Evolutionary conservation across 2,113 vertebrate genomes (phyloP), one percentile per base, ranked within the genome.

Genomic region (Ibidorhyncha struthersii): DNA sequence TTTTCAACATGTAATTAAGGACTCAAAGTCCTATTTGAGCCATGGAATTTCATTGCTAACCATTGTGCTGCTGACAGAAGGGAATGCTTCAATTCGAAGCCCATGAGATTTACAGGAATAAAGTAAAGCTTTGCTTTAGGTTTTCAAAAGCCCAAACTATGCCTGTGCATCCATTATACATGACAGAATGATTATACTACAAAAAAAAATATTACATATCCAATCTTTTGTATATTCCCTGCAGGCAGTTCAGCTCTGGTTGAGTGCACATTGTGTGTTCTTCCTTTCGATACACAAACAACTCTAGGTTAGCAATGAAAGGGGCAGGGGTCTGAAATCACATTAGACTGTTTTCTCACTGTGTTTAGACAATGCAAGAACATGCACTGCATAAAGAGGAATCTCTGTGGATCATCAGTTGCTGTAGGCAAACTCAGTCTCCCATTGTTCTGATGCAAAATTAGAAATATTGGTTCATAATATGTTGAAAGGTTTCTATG

Each of bases 91-190:
- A 30, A 49, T 96, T 70, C 78, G 91, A 96, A 97, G 73, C 87
- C 69, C 2, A 4, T 36, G 94, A 97, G 97, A 95, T 96, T 97
- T 94, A 96, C 89, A 92, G 83, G 92, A 97, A 96, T 95, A 94
- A 96, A 92, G 53, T 94, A 71, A 86, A 93, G 95, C 96, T 97
- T 96, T 95, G 86, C 84, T 85, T 79, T 82, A 95, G 91, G 87
- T 85, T 95, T 97, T 94, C 56, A 72, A 94, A 96, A 96, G 94
- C 67, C 58, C 36, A 40, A 72, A 82, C 69, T 84, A 59, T 91
- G 82, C 86, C 71, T 87, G 71, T 66, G 69, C 93, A 95, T 89
- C 85, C 63, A 77, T 95, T 95, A 85, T 26, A 91, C 32, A 50
- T 59, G 95, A 90, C 73, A 95, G 92, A 88, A 96, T 82, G 83